phyloP scores from a whole-genome alignment of 2,888 invertebrate genomes.

The Brachyopa scutellaris region DNA sequence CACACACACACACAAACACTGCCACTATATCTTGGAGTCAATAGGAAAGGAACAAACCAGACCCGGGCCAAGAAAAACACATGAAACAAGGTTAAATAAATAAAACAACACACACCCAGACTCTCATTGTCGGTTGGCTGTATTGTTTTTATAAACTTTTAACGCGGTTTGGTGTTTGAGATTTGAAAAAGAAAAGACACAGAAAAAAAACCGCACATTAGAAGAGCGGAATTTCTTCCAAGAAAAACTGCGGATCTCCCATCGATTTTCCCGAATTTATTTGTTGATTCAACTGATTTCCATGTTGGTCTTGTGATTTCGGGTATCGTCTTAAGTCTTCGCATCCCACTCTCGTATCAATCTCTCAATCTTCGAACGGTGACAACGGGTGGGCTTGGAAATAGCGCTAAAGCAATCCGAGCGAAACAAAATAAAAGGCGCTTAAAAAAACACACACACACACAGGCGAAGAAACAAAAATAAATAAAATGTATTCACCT shows the following conservation, averaged over 20 bases:
- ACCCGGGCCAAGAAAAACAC: conserved; percentile 68
- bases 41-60: conserved; percentile 6
- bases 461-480: neutral
- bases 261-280: conserved; percentile 35
- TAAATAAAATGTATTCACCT: conserved; percentile 61
- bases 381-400: conserved; percentile 46
- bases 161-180: conserved; percentile 27
- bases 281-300: conserved; percentile 65
- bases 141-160: conserved; percentile 54
- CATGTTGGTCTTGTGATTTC: conserved; percentile 24
- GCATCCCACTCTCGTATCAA: conserved; percentile 41
- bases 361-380: conserved; percentile 46
- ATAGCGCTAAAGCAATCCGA: conserved; percentile 29
- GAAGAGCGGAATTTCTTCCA: too few relatives aligned
- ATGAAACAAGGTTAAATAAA: conserved; percentile 71
- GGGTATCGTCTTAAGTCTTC: conserved; percentile 12
- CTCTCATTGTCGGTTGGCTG: too few relatives aligned
- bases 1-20: conserved; percentile 4
- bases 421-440: conserved; percentile 43
- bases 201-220: conserved; percentile 24
- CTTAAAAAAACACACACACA: conserved; percentile 25
- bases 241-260: conserved; percentile 9
- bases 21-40: too few relatives aligned
- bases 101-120: conserved; percentile 22
- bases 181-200: conserved; percentile 4